phyloP scores from a whole-genome alignment of 2,113 vertebrate genomes.

The Ochotona curzoniae region DNA sequence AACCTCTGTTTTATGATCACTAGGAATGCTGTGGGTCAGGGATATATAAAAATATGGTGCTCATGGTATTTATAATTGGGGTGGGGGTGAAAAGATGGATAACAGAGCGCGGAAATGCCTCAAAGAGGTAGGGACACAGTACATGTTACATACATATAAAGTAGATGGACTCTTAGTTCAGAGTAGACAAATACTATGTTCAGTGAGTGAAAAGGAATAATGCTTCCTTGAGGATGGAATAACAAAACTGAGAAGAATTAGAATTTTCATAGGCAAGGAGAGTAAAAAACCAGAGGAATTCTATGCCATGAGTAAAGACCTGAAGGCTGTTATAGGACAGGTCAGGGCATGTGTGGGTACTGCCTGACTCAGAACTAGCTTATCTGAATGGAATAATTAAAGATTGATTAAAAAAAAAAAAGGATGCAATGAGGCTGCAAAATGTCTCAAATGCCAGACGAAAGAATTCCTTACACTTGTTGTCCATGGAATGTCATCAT shows the following conservation, averaged over 20 bases:
- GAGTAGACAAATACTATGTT: neutral
- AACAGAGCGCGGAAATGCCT: neutral
- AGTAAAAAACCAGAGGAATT: neutral
- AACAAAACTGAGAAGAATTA: neutral
- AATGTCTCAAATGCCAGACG: neutral
- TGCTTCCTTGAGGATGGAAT: neutral
- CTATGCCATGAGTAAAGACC: neutral
- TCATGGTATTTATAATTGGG: neutral
- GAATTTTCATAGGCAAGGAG: neutral
- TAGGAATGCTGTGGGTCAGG: neutral
- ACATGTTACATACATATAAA: neutral
- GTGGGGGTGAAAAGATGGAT: neutral
- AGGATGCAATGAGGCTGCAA: neutral
- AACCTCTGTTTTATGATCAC: neutral
- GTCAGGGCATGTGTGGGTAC: neutral
- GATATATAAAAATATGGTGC: neutral
- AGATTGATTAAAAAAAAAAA: neutral
- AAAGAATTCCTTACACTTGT: neutral
- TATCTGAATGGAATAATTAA: neutral
- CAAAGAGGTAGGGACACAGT: neutral
- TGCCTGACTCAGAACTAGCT: neutral
- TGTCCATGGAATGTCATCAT: neutral
- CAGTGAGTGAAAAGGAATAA: neutral
- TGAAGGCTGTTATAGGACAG: neutral
- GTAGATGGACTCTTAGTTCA: neutral